Conservation (phyloP, 2,113 vertebrate genomes). For the Sula dactylatra region DNA sequence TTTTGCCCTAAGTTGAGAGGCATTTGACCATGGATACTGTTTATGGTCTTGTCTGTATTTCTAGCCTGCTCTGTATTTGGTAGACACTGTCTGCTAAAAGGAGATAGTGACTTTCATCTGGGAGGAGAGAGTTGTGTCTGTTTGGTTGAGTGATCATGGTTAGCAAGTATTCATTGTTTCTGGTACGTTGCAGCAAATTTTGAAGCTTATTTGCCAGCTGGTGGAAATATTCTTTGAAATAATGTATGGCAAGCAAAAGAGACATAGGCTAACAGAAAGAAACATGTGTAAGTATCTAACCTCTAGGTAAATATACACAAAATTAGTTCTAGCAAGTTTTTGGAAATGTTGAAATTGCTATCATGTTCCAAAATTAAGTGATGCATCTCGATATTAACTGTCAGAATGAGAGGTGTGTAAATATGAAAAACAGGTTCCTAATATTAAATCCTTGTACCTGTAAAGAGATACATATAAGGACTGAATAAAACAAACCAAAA, state of each 20-base stretch:
- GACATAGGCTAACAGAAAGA: neutral
- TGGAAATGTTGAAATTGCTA: neutral
- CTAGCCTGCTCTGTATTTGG: neutral
- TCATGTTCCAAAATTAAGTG: neutral
- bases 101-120: neutral
- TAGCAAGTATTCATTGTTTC: neutral
- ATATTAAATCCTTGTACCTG: neutral
- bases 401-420: neutral
- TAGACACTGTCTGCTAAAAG: neutral
- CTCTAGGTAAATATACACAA: neutral
- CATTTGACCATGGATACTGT: neutral
- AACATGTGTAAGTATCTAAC: neutral
- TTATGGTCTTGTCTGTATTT: neutral
- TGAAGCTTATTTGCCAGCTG: neutral
- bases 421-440: neutral
- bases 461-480: neutral
- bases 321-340: neutral
- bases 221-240: neutral
- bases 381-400: neutral
- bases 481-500: neutral
- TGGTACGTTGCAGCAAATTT: neutral
- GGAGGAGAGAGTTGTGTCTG: neutral
- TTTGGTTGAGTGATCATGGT: neutral
- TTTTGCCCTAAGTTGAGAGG: neutral
- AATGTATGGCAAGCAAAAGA: neutral